Evolutionary conservation across 2,888 invertebrate genomes (phyloP), one percentile per base, ranked within the genome.

Genomic region (Campoplex nolae): DNA sequence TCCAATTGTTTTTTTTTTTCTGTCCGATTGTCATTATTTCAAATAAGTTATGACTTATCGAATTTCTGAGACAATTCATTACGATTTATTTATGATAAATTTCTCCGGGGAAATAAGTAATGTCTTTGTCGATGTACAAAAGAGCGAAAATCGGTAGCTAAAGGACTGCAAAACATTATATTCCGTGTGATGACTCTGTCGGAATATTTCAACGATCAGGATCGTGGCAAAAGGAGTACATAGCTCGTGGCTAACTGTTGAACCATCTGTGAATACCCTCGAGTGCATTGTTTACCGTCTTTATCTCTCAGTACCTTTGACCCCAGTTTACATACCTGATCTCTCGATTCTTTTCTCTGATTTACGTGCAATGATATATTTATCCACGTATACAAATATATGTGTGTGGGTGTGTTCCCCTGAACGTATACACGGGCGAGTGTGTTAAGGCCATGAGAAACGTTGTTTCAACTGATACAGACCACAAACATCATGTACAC

Each of bases 291-390:
- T 73, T 67, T 68, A 56, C 67, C 73, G 65, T 67, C 77, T 82
- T 74, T 82, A 85, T 85, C 85, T 85, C 77, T 58, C 38, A 48
- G 65, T 73, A 82, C 85, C 85, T 85, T 54, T 78, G 77, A 82
- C 81, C 85, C 65, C 67, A 35, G 77, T 85, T 85, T 82, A 85
- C 85, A 82, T 82, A 85, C 62, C 35, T 74, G 82, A 85, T 85
- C 76, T 85, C 71, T 80, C 84, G 71, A 85, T 85, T 76, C 76
- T 35, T 62, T 32, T 51, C 70, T 8, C 74, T 38, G 80, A 75
- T 56, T 84, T 79, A 79, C 76, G 62, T 42, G 73, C 58, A n/a
- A 78, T 73, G 77, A 42, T 83, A 54, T 18, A 56, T 67, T 18
- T 48, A 42, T 38, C 28, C 56, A 48, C 68, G 18, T 51, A 71